A percentile compares a stretch with the other conserved stretches of the same genome.
Evolutionary conservation across 2,888 invertebrate genomes (phyloP).

Genomic region (Tribolium freemani): DNA sequence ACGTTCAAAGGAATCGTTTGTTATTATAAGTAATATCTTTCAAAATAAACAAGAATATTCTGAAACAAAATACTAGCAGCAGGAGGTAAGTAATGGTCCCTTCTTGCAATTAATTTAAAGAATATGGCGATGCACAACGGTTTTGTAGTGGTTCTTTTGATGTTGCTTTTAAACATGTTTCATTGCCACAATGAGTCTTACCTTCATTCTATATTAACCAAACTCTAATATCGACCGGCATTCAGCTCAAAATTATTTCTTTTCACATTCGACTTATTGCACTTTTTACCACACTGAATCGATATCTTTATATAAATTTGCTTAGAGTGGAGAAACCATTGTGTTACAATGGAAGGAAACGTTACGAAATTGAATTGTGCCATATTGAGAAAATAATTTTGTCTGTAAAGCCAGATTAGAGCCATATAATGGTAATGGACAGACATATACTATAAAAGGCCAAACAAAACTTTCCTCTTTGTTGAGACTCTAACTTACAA

Average conservation of each 20-base stretch:
- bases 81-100: conserved; percentile 35
- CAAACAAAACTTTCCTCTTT: conserved; percentile 5
- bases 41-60: conserved; percentile 41
- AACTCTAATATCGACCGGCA: conserved; percentile 13
- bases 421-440: conserved; percentile 27
- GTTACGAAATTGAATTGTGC: conserved; percentile 30
- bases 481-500: conserved; percentile 14
- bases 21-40: conserved; percentile 44
- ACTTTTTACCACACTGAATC: conserved; percentile 13
- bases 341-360: conserved; percentile 26
- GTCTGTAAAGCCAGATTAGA: conserved; percentile 28
- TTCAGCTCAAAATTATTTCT: conserved; percentile 14
- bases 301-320: conserved; percentile 30
- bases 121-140: conserved; percentile 25
- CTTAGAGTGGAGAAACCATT: conserved; percentile 21
- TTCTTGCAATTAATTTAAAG: conserved; percentile 31
- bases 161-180: conserved; percentile 25
- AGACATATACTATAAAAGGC: conserved; percentile 3
- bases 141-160: conserved; percentile 37
- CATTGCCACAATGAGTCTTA: conserved; percentile 17
- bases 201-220: conserved; percentile 21
- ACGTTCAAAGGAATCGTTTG: conserved; percentile 44
- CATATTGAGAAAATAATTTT: conserved; percentile 35
- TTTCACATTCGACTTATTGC: conserved; percentile 12
- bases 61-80: conserved; percentile 38